Evolutionary conservation across 2,888 invertebrate genomes (phyloP).

Genomic region (Polyploca ridens): DNA sequence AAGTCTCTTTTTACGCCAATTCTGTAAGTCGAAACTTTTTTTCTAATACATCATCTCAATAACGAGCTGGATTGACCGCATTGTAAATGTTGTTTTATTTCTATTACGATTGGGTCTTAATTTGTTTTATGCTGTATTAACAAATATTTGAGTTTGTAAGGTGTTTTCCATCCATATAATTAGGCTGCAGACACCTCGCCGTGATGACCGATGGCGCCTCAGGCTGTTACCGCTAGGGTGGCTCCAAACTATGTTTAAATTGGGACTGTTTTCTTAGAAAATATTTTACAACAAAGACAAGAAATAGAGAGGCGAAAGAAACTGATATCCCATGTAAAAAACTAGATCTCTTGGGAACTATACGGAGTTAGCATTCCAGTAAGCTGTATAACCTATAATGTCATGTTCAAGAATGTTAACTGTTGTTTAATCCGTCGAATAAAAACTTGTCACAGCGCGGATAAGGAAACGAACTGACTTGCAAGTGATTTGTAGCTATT

Average conservation of each 20-base stretch:
- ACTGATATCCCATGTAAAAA: neutral
- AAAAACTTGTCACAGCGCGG: conserved; percentile 9
- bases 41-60: conserved; percentile 42
- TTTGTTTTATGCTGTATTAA: conserved; percentile 39
- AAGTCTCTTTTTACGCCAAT: conserved; percentile 82
- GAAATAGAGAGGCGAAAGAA: too few relatives aligned
- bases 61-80: conserved; percentile 35
- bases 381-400: neutral
- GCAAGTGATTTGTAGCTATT: conserved; percentile 19
- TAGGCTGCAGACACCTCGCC: conserved; percentile 78
- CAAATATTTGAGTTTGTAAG: conserved; percentile 73
- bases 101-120: conserved; percentile 31
- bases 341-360: neutral
- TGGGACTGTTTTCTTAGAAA: conserved; percentile 27
- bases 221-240: conserved; percentile 55
- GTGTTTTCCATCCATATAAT: conserved; percentile 77
- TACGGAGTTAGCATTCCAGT: neutral
- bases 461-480: conserved; percentile 14
- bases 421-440: neutral
- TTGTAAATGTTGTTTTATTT: conserved; percentile 41
- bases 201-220: conserved; percentile 77
- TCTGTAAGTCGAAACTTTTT: conserved; percentile 51
- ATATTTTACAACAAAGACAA: conserved; percentile 10
- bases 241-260: conserved; percentile 34
- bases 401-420: neutral